Base-by-base conservation (phyloP, 1,140 invertebrate species). In the Diorhabda carinulata region DNA sequence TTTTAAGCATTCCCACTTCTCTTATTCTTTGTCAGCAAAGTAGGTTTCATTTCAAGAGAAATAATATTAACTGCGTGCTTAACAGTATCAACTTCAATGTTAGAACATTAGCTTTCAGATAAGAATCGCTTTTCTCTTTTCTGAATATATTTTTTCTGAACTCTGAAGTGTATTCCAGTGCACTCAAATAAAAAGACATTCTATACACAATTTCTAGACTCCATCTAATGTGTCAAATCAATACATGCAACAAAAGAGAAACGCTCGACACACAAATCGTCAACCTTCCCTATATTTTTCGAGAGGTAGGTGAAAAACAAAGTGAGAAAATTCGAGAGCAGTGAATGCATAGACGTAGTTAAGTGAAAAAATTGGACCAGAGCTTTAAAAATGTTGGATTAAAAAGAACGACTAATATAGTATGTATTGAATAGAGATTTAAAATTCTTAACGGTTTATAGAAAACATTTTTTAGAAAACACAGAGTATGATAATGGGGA, bases 131-230 rank as follows among this genome's bases (percentile, higher is more conserved):
- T n/a, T 52, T 52, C 2, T 8, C 47, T 52, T 52, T 4, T 2
- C 47, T n/a, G 4, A n/a, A 8, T 52, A 25, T 25, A 25, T n/a
- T 52, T 52, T 52, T 52, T 52, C n/a, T 52, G 47, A 52, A 52
- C 47, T 52, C 47, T 52, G 6, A 52, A 52, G 47, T 52, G n/a
- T 52, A 8, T 52, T 52, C 47, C 47, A 52, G 47, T 52, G n/a
- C 47, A 52, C 47, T 52, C n/a, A 52, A 52, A 52, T 52, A 52
- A 52, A 52, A 52, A 52, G 47, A 52, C 47, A 52, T 52, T 52
- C 47, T 52, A 52, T 52, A 52, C 47, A 52, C 47, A 52, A 52
- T 52, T 52, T 52, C 47, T 8, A 6, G 47, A 52, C 47, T 52
- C 47, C 47, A 52, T 52, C 47, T 52, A 52, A n/a, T 52, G 47